These are phyloP conservation scores for Hipposideros larvatus DNA, from an alignment of 2,797 vertebrate genomes.

Conservation along the genomic window DNA sequence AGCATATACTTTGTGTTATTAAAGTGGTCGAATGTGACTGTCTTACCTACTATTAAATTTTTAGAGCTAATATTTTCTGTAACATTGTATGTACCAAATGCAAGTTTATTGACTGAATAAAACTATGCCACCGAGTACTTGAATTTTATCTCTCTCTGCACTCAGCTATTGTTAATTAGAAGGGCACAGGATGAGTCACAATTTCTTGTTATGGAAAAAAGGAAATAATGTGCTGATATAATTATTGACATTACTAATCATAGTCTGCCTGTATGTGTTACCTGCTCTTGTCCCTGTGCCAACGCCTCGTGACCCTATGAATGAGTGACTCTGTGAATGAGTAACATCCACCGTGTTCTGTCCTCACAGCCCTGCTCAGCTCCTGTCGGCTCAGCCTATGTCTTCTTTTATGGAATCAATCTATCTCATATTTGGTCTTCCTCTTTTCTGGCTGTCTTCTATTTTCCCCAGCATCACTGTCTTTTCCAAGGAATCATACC, in stretches of 20 bases:
- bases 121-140: neutral
- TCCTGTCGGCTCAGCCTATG: neutral
- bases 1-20: neutral
- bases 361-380: neutral
- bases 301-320: neutral
- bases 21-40: neutral
- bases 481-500: neutral
- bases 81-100: neutral
- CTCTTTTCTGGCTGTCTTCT: neutral
- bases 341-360: neutral
- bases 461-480: neutral
- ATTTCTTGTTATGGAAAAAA: neutral
- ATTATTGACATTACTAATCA: conserved; percentile 1
- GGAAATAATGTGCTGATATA: neutral
- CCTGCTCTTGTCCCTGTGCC: neutral
- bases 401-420: neutral
- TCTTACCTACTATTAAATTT: neutral
- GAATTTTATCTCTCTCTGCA: neutral
- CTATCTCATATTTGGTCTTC: neutral
- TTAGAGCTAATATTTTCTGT: neutral
- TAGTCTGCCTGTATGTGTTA: neutral
- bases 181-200: neutral
- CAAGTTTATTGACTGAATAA: neutral
- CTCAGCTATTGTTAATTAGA: neutral
- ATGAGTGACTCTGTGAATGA: neutral